These are phyloP conservation scores for Apoderus coryli DNA, from an alignment of 2,888 invertebrate genomes.

Conservation along the genomic window DNA sequence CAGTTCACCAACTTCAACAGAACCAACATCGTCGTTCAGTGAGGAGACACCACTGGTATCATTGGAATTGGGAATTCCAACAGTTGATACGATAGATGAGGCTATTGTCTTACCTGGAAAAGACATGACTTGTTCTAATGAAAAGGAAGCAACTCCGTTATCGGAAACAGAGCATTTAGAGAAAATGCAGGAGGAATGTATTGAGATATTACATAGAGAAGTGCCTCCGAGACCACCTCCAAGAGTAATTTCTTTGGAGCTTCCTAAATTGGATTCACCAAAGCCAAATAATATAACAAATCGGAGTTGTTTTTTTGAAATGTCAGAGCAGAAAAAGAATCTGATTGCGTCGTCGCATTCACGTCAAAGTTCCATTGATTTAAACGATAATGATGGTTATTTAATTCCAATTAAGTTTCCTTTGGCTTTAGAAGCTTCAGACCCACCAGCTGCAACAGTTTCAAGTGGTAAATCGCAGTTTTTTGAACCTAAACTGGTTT, in stretches of 20 bases:
- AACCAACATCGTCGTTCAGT: slow-evolving; percentile 5
- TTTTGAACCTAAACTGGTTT: slow-evolving; percentile 26
- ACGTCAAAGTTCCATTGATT: slow-evolving; percentile 9
- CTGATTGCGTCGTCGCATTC: slow-evolving; percentile 7
- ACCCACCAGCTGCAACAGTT: too few relatives aligned
- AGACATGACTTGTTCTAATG: slow-evolving; percentile 11
- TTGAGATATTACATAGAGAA: slow-evolving; percentile 13
- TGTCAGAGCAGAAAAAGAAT: slow-evolving; percentile 11
- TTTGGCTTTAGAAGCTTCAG: too few relatives aligned
- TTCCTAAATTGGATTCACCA: slow-evolving; percentile 24
- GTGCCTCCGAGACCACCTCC: slow-evolving; percentile 32
- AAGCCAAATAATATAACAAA: slow-evolving; percentile 20
- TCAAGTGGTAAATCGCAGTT: slow-evolving; percentile 11
- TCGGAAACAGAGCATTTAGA: not conserved
- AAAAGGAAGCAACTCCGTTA: slow-evolving; percentile 1
- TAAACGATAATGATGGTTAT: too few relatives aligned
- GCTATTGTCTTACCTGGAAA: slow-evolving; percentile 12
- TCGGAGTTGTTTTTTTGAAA: slow-evolving; percentile 7
- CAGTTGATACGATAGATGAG: slow-evolving; percentile 22
- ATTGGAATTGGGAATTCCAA: slow-evolving; percentile 25
- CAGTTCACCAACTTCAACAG: slow-evolving; percentile 12
- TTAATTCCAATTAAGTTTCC: too few relatives aligned
- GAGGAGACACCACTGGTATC: slow-evolving; percentile 16
- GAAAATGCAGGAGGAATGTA: not conserved
- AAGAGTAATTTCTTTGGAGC: slow-evolving; percentile 22